A percentile compares a stretch with the other conserved stretches of the same genome.
phyloP scores from a whole-genome alignment of 1,140 invertebrate species.

The Copidosoma floridanum region DNA sequence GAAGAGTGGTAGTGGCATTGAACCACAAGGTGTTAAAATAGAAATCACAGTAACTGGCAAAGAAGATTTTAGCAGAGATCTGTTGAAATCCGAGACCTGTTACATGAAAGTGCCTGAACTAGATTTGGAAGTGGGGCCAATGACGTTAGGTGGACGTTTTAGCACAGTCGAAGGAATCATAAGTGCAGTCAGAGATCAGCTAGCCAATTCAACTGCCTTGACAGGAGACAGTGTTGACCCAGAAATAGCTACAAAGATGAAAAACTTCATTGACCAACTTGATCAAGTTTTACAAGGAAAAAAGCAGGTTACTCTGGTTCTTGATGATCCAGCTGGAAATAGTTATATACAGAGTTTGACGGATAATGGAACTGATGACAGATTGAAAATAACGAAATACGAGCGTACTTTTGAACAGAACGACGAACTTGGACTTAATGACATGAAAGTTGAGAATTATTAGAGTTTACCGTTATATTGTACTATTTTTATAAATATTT shows the following conservation, averaged over 20 bases:
- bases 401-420: conserved; percentile 88
- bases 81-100: conserved; percentile 96
- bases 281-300: conserved; percentile 69
- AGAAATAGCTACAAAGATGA: conserved; percentile 58
- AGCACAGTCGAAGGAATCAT: conserved; percentile 91
- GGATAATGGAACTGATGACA: conserved; percentile 70
- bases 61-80: conserved; percentile 86
- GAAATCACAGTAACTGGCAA: conserved; percentile 70
- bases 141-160: conserved; percentile 88
- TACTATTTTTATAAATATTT: conserved; percentile 12
- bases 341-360: conserved; percentile 89
- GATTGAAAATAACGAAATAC: conserved; percentile 78
- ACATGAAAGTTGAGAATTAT: conserved; percentile 93
- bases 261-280: conserved; percentile 68
- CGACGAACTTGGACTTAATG: conserved; percentile 92
- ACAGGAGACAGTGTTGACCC: conserved; percentile 69
- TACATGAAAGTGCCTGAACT: conserved; percentile 84
- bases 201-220: conserved; percentile 69
- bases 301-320: conserved; percentile 69
- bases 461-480: conserved; percentile 25
- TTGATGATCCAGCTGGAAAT: conserved; percentile 97
- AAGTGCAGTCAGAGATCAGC: conserved; percentile 67
- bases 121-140: conserved; percentile 81
- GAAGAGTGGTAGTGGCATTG: conserved; percentile 90
- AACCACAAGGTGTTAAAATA: conserved; percentile 77